Conservation (phyloP, 1,140 invertebrate species). For the Holcopasites calliopsidis region DNA sequence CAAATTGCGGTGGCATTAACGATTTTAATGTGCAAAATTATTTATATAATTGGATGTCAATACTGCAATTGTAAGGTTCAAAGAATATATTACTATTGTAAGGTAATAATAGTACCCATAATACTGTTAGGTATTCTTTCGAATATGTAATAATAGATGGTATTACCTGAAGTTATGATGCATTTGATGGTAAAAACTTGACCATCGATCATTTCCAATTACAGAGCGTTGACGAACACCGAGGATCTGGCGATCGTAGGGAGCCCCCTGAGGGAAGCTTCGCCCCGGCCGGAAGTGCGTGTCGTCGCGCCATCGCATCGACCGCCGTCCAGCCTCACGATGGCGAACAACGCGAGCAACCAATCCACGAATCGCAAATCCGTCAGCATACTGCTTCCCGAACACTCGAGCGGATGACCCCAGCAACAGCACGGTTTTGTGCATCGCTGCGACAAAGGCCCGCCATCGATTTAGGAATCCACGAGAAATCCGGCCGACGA, state of each 20-base stretch:
- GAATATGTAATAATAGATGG: too few species aligned
- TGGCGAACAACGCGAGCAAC: constrained; percentile 33
- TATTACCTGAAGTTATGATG: too few species aligned
- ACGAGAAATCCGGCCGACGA: neutral
- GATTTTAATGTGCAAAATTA: too few species aligned
- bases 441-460: constrained; percentile 71
- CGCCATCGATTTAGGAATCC: constrained; percentile 61
- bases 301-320: constrained; percentile 73
- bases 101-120: too few species aligned
- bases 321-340: constrained; percentile 53
- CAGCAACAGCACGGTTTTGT: constrained; percentile 69
- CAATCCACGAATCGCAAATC: constrained; percentile 68
- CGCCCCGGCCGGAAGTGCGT: constrained; percentile 71
- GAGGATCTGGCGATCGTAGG: constrained; percentile 63
- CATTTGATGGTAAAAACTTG: too few species aligned
- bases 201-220: constrained; percentile 19
- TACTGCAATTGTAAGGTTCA: too few species aligned
- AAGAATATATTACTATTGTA: too few species aligned
- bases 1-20: too few species aligned
- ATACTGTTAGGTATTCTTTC: too few species aligned
- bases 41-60: too few species aligned
- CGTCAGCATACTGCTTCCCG: constrained; percentile 76
- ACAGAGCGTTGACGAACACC: constrained; percentile 57
- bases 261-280: constrained; percentile 66
- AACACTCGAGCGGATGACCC: constrained; percentile 74